A percentile compares a stretch with the other conserved stretches of the same genome.
These are phyloP conservation scores for Leptatherina wallacei DNA, from an alignment of 2,797 vertebrate genomes.

Conservation along the genomic window DNA sequence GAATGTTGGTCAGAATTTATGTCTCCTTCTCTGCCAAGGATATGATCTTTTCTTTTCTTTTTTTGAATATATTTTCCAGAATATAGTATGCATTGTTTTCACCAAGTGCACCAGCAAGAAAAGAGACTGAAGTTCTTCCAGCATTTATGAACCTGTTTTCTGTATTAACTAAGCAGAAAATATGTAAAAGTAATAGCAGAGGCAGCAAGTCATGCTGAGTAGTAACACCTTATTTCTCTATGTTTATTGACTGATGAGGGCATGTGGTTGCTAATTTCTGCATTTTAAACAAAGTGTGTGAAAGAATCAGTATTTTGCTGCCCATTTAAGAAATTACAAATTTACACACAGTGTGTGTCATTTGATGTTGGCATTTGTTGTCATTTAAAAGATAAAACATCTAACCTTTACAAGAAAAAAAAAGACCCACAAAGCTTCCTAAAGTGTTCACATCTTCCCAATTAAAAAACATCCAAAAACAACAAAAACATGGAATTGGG, in stretches of 20 bases:
- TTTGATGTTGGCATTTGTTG: constrained; percentile 65
- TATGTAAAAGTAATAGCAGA: constrained; percentile 4
- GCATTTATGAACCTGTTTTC: constrained; percentile 1
- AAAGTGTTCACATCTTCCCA: constrained; percentile 48
- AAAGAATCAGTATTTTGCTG: constrained; percentile 10
- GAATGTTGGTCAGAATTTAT: not conserved
- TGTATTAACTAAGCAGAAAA: constrained; percentile 18
- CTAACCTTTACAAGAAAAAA: constrained; percentile 35
- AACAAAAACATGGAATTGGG: constrained; percentile 37
- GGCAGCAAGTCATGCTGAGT: not conserved
- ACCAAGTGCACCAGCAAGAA: not conserved
- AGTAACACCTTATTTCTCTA: constrained; percentile 1
- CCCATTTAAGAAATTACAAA: constrained; percentile 25
- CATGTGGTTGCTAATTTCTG: constrained; percentile 1
- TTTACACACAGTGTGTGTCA: constrained; percentile 25
- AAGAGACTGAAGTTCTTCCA: not conserved
- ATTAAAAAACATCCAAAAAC: constrained; percentile 45
- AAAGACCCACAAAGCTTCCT: constrained; percentile 26
- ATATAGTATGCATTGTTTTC: not conserved
- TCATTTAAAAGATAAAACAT: constrained; percentile 62
- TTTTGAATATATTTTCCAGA: not conserved
- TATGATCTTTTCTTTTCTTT: not conserved
- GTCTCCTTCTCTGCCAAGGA: not conserved
- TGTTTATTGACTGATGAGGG: constrained; percentile 14
- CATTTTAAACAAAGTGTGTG: constrained; percentile 25